These are phyloP conservation scores for Anarhynchus alexandrinus DNA, from an alignment of 2,113 vertebrate species.

Conservation along the genomic window DNA sequence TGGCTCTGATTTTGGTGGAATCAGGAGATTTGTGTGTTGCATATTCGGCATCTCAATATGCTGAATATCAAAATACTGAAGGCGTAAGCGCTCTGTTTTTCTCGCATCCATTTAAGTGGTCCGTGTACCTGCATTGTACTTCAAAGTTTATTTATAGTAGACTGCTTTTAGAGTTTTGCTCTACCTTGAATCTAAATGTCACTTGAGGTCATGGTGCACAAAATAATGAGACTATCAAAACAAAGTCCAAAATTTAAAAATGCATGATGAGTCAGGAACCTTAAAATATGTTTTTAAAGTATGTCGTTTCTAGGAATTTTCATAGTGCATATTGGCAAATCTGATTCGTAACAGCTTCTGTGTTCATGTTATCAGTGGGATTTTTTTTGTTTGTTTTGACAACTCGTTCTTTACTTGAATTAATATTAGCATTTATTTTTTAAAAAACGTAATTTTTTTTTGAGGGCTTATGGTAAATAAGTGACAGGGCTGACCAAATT, in stretches of 20 bases:
- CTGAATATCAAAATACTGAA: not conserved
- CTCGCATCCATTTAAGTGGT: not conserved
- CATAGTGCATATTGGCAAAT: not conserved
- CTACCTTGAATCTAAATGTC: not conserved
- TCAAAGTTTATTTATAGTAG: not conserved
- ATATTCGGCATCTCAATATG: not conserved
- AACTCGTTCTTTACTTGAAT: not conserved
- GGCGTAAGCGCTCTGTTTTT: not conserved
- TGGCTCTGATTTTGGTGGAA: slow-evolving; percentile 1
- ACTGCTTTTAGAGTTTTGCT: not conserved
- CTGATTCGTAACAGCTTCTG: slow-evolving; percentile 3
- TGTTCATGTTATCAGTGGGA: not conserved
- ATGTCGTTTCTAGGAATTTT: not conserved
- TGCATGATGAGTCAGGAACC: not conserved
- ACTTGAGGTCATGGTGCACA: not conserved
- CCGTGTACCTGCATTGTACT: not conserved
- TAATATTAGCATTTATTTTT: slow-evolving; percentile 12
- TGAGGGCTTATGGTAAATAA: not conserved
- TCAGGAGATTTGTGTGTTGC: not conserved
- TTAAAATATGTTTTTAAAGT: not conserved
- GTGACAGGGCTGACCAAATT: not conserved
- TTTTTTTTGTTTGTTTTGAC: slow-evolving; percentile 53
- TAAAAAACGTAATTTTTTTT: not conserved
- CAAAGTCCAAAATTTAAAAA: not conserved
- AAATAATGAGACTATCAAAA: not conserved